Evolutionary conservation across 2,113 vertebrate species (phyloP), one percentile per base, ranked within the genome.

Genomic region (Scophthalmus maximus): DNA sequence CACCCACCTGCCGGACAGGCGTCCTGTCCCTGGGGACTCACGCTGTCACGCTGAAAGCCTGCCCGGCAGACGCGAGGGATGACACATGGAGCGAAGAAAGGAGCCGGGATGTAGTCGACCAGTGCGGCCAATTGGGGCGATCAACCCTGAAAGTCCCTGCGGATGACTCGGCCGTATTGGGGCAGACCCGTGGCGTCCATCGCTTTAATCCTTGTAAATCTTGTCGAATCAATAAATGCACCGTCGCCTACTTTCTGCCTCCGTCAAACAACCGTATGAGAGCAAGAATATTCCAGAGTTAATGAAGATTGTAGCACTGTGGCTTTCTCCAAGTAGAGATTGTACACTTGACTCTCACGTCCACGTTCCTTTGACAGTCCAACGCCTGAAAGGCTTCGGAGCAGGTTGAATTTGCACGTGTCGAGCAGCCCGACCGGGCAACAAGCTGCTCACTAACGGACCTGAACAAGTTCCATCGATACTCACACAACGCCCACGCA

Each of bases 51-150:
- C 40, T 22, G 73, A 72, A n/a, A 46, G 66, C 49, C 68, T 26
- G 68, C n/a, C 62, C 65, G 81, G 83, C 82, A 88, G 85, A 88
- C 85, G 74, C 17, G 61, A 68, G 47, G 84, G 78, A 76, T 82
- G 3, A 85, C 62, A 40, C 67, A 12, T 18, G 67, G 20, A 22
- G n/a, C n/a, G n/a, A 22, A 25, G 57, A 62, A 68, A 38, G 4
- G 74, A 62, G 82, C 62, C 38, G 64, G 73, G 75, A 78, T 51
- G 60, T 3, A 74, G 76, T 79, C 76, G 81, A 63, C 84, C 86
- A 68, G 70, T 76, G 86, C 85, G 62, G 83, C 69, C 84, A 76
- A 89, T 73, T 57, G 71, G 62, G 79, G 53, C 20, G 73, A 60
- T 79, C 60, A 23, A 76, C 49, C n/a, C 79, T 72, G 72, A 86